Conservation (phyloP, 2,113 vertebrate genomes). For the Sciurus niger region DNA sequence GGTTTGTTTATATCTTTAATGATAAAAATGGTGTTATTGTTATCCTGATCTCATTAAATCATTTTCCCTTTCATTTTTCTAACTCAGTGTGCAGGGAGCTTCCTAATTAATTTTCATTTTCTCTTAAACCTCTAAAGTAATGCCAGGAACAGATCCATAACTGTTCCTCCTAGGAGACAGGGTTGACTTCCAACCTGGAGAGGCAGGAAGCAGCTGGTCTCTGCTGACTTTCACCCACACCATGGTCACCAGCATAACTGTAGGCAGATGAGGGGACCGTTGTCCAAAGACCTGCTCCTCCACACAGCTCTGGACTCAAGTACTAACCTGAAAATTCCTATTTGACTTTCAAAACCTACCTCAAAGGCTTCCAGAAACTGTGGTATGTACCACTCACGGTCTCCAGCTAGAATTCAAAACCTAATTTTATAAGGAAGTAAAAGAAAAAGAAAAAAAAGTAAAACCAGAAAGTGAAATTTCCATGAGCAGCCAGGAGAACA, state of each 20-base stretch:
- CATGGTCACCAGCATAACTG: not conserved
- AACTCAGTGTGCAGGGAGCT: conserved; percentile 24
- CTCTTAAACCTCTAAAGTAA: conserved; percentile 62
- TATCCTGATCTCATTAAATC: conserved; percentile 63
- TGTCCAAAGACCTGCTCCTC: not conserved
- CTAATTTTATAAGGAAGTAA: not conserved
- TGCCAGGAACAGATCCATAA: conserved; percentile 42
- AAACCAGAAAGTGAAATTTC: not conserved
- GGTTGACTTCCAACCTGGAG: conserved; percentile 19
- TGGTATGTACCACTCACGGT: not conserved
- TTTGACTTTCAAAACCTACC: not conserved
- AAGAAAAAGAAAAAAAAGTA: not conserved
- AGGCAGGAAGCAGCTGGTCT: not conserved
- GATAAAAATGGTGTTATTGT: conserved; percentile 69
- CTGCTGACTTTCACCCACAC: not conserved
- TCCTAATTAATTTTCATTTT: conserved; percentile 72
- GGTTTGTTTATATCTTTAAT: conserved; percentile 63
- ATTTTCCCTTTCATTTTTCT: conserved; percentile 74
- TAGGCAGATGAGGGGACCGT: not conserved
- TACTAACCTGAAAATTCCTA: not conserved
- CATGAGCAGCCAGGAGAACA: not conserved
- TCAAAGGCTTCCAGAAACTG: not conserved
- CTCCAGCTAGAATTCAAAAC: not conserved
- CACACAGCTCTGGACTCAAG: not conserved
- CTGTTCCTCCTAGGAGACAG: not conserved